These are phyloP conservation scores for Drosophila nigritarsus DNA, from an alignment of 2,888 invertebrate species.

Conservation along the genomic window DNA sequence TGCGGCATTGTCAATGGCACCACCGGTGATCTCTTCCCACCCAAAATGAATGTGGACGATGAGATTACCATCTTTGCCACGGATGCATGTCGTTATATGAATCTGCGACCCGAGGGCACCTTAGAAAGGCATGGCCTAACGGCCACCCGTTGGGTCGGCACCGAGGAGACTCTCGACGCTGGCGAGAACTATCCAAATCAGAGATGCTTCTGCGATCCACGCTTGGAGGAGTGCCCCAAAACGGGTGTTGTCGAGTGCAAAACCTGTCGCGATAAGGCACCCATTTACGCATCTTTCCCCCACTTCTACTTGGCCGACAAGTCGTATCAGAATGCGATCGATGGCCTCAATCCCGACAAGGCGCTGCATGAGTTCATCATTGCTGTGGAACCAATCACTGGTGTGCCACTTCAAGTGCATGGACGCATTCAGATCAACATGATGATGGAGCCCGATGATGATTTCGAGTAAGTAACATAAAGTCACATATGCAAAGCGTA, in stretches of 20 bases:
- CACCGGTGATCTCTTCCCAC: conserved; percentile 93
- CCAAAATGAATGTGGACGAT: conserved; percentile 85
- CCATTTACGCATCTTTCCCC: conserved; percentile 92
- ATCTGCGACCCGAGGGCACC: conserved; percentile 75
- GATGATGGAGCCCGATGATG: conserved; percentile 86
- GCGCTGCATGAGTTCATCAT: conserved; percentile 89
- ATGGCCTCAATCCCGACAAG: conserved; percentile 89
- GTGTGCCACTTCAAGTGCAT: conserved; percentile 90
- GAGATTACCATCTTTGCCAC: conserved; percentile 89
- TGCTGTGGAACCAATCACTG: conserved; percentile 90
- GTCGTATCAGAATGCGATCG: conserved; percentile 87
- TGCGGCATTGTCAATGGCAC: conserved; percentile 91
- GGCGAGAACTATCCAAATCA: conserved; percentile 87
- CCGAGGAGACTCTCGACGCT: conserved; percentile 90
- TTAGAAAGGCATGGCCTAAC: conserved; percentile 67
- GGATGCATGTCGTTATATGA: conserved; percentile 91
- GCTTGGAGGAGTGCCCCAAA: conserved; percentile 86
- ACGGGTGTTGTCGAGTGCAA: conserved; percentile 90
- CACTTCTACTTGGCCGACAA: conserved; percentile 92
- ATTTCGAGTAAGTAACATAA: conserved; percentile 85
- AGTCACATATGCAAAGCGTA: neutral
- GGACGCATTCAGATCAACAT: conserved; percentile 93
- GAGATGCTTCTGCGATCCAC: conserved; percentile 89
- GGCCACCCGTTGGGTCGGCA: conserved; percentile 86
- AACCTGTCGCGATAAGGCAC: conserved; percentile 91